Base-by-base conservation (phyloP, 53 echinoderm and acorn worm species). In the Holothuria scabra region DNA sequence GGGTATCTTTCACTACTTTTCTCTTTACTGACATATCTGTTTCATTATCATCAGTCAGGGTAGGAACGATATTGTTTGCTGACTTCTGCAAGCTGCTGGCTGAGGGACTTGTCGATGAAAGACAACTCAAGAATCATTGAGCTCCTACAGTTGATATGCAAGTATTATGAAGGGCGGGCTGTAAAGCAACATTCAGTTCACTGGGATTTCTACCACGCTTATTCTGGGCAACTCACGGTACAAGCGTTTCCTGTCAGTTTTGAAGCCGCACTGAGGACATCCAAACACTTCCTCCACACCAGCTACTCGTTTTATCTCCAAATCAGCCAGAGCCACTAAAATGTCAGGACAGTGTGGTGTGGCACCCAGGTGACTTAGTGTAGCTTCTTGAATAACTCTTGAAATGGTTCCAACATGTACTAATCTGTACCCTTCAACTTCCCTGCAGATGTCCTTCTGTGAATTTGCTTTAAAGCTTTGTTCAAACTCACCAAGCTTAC, bases 1-100 rank as follows among this genome's bases (percentile, higher is more conserved):
- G 26, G 20, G 66, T 86, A 49, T 89, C 81, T 74, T 86, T 68
- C 0, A 85, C 81, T 16, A 63, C 0, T 75, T 37, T 31, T 65
- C 67, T 20, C 28, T 74, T 81, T 0, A 57, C 69, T 28, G 69
- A 34, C 85, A 85, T 85, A 58, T 85, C 76, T 49, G 16, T 46
- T 26, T 85, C 62, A 35, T 85, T 85, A 34, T 48, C 25, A 56
- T 67, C 61, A 12, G 35, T 49, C 81, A 74, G 41, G 9, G 8
- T 60, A 32, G 74, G 61, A 6, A 75, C 85, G 0, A 85, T 35
- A 9, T 59, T 56, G 74, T 84, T 84, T 18, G 66, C 65, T 12
- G 64, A 49, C 21, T 72, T 81, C 74, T 84, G 60, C 35, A 84
- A 46, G 21, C 30, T 10, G 20, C 34, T 48, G 18, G 74, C n/a